phyloP scores from a whole-genome alignment of 2,113 vertebrate genomes.

The Tursiops truncatus region DNA sequence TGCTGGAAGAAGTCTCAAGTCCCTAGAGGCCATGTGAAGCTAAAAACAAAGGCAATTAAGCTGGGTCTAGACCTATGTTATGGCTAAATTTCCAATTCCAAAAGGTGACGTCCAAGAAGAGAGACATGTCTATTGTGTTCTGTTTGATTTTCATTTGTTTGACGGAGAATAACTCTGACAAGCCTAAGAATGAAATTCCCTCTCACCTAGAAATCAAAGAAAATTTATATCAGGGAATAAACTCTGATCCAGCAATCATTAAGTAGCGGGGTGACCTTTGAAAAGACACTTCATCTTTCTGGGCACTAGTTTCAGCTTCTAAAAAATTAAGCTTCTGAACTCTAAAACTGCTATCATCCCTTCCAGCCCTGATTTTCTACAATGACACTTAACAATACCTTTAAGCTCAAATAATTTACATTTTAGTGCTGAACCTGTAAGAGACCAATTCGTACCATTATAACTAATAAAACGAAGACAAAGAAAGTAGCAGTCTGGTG shows the following conservation, averaged over 20 bases:
- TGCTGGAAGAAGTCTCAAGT: neutral
- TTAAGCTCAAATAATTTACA: neutral
- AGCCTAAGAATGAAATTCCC: neutral
- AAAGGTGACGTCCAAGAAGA: neutral
- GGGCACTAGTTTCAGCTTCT: neutral
- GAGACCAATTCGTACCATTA: neutral
- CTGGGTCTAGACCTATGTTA: neutral
- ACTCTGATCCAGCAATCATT: neutral
- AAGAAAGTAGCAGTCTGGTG: neutral
- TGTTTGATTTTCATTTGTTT: constrained; percentile 25
- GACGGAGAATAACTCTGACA: constrained; percentile 48
- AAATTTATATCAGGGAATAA: constrained; percentile 36
- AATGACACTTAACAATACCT: constrained; percentile 8
- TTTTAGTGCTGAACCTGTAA: neutral
- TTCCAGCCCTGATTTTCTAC: neutral
- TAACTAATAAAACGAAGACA: neutral
- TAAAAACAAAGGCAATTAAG: constrained; percentile 11
- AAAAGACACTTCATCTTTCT: neutral
- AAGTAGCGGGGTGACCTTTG: neutral
- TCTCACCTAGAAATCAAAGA: constrained; percentile 18
- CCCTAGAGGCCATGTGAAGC: neutral
- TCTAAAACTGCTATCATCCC: neutral
- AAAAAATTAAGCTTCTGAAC: neutral
- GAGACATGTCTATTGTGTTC: neutral
- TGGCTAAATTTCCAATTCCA: constrained; percentile 31